Evolutionary conservation across 2,797 vertebrate genomes (phyloP), one percentile per base, ranked within the genome.

Genomic region (Salarias fasciatus): DNA sequence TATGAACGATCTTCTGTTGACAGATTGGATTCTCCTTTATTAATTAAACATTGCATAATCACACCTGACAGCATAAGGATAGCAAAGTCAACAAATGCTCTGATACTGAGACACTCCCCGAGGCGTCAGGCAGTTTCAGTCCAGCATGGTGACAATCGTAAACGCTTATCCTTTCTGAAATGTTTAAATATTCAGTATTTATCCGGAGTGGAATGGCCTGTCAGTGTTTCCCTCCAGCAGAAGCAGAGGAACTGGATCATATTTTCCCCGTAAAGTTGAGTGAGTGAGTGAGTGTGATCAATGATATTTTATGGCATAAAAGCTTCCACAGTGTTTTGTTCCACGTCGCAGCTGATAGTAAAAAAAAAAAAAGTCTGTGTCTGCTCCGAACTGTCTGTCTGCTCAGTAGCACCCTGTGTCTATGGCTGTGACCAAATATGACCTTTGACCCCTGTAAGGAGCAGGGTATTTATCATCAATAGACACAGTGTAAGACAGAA

Each of bases 401-500:
- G 13, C 70, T 80, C 75, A 84, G 74, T 80, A 45, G 70, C 8
- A 8, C 31, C 41, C 69, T 84, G 72, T 77, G 54, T 79, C 54
- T 45, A 38, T 29, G 28, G 29, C 51, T 51, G 46, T 57, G 68
- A 66, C 54, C 54, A 82, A 80, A 79, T 65, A 69, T 42, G 72
- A 84, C 88, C 83, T 40, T 29, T 67, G 75, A 80, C 86, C 86
- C 53, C 69, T 35, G 46, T n/a, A 46, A 71, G 69, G 61, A 63
- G 79, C 60, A 11, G 11, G 46, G 60, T 53, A 10, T 64, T 53
- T 5, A 46, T 83, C 76, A 69, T 85, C 84, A 89, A 88, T 86
- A 71, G 78, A 69, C 44, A 55, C 75, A 84, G 78, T 88, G 76
- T 89, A 69, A 72, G 53, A 2, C 53, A 11, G 61, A 89, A 86